Evolutionary conservation across 2,113 vertebrate genomes (phyloP).

Genomic region (Grammomys dolichurus): DNA sequence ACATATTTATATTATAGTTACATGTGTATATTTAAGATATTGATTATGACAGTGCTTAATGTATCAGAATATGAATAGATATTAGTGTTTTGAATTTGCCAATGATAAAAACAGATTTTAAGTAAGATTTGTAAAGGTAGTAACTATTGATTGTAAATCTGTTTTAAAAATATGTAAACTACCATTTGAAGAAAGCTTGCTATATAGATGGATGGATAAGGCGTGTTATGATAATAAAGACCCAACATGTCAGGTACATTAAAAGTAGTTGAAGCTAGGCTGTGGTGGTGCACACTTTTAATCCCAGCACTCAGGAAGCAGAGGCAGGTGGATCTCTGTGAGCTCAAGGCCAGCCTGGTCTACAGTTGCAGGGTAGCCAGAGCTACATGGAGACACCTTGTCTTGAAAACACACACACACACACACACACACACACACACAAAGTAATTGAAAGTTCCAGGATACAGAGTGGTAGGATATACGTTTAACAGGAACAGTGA

Average conservation of each 20-base stretch:
- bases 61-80: neutral
- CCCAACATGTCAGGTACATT: neutral
- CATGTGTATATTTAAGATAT: slow-evolving; percentile 1
- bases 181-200: neutral
- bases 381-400: neutral
- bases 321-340: neutral
- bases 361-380: neutral
- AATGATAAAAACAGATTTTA: slow-evolving; percentile 36
- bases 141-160: slow-evolving; percentile 38
- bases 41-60: slow-evolving; percentile 31
- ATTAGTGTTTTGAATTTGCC: slow-evolving; percentile 41
- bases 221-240: neutral
- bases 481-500: neutral
- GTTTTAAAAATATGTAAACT: neutral
- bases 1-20: neutral
- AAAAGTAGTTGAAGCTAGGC: neutral
- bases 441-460: neutral
- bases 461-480: neutral
- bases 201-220: neutral
- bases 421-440: neutral
- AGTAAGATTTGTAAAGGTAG: neutral
- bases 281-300: neutral
- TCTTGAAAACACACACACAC: neutral
- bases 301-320: neutral
- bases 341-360: neutral